A percentile compares a stretch with the other conserved stretches of the same genome.
These are phyloP conservation scores for Dasyurus viverrinus DNA, from an alignment of 2,113 vertebrate genomes.

Conservation along the genomic window DNA sequence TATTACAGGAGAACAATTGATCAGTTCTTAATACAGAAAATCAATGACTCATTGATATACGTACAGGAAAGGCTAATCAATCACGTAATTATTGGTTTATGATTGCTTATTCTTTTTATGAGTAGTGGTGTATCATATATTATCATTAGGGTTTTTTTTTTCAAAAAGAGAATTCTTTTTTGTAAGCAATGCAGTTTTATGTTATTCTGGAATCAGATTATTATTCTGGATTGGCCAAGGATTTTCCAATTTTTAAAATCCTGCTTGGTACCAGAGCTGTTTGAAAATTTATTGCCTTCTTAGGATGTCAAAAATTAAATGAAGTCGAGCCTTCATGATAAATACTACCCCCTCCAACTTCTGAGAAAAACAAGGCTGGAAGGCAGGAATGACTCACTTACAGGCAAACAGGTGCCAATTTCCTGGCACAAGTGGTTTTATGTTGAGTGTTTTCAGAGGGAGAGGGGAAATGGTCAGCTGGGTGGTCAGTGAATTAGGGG, in stretches of 20 bases:
- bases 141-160: constrained; percentile 68
- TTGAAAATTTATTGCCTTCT: constrained; percentile 46
- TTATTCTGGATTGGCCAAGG: constrained; percentile 54
- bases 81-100: constrained; percentile 84
- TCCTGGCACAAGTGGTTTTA: neutral
- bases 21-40: constrained; percentile 76
- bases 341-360: constrained; percentile 5
- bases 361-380: constrained; percentile 25
- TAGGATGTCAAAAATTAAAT: constrained; percentile 5
- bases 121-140: constrained; percentile 73
- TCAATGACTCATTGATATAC: constrained; percentile 83
- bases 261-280: neutral
- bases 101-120: constrained; percentile 84
- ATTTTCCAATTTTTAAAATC: constrained; percentile 65
- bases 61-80: constrained; percentile 80
- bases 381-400: neutral
- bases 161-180: constrained; percentile 74
- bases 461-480: constrained; percentile 19
- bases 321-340: neutral
- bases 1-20: constrained; percentile 70
- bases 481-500: neutral
- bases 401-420: neutral
- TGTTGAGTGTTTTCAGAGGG: neutral
- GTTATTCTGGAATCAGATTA: constrained; percentile 55
- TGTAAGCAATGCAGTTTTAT: constrained; percentile 56